Conservation (phyloP, 2,888 invertebrate species). For the Notocelia uddmanniana region DNA sequence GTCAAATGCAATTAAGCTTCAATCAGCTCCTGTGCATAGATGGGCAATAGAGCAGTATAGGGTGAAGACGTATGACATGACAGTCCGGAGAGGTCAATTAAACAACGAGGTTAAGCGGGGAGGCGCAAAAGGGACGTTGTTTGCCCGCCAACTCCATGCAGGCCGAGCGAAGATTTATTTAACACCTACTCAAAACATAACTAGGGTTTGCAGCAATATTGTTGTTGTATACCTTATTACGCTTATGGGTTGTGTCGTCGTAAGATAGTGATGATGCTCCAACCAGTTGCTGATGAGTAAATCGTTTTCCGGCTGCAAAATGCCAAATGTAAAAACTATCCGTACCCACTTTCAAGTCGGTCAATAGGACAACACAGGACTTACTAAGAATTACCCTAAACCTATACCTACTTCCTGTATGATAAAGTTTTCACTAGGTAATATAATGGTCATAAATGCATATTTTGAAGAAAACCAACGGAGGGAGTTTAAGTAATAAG, state of each 20-base stretch:
- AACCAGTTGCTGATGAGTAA: background rate
- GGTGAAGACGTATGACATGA: slow-evolving; percentile 32
- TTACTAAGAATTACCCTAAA: too few relatives aligned
- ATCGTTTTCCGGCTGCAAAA: background rate
- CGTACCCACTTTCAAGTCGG: background rate
- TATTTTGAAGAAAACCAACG: too few relatives aligned
- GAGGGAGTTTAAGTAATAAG: background rate
- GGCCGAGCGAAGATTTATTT: slow-evolving; percentile 57
- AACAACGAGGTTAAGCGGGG: slow-evolving; percentile 64
- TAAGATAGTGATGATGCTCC: background rate
- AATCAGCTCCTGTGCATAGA: slow-evolving; percentile 11
- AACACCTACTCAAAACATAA: slow-evolving; percentile 40
- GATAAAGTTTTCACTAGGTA: too few relatives aligned
- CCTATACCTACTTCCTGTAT: too few relatives aligned
- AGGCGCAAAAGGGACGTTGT: slow-evolving; percentile 56
- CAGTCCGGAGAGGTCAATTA: slow-evolving; percentile 67
- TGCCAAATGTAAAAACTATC: background rate
- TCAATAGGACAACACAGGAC: background rate
- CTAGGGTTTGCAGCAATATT: background rate
- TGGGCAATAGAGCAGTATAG: background rate
- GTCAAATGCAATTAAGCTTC: slow-evolving; percentile 25
- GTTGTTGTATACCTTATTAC: background rate
- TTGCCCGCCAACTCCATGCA: slow-evolving; percentile 52
- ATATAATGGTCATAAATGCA: too few relatives aligned
- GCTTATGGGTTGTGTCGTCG: background rate